These are phyloP conservation scores for Lamellibrachia columna DNA, from an alignment of 2,888 invertebrate genomes.

Conservation along the genomic window DNA sequence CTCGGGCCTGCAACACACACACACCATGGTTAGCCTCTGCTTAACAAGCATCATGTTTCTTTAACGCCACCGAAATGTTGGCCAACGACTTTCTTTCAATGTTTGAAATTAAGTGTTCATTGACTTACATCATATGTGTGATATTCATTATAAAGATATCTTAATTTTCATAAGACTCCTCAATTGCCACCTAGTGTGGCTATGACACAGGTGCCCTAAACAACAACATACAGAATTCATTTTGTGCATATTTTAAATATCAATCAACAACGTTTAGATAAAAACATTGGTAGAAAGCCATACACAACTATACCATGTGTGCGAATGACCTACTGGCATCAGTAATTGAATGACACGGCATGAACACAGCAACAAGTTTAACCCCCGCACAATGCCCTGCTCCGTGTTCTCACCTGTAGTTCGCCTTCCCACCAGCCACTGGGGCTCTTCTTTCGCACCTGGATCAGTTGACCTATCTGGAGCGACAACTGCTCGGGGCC, in stretches of 20 bases:
- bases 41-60: not conserved
- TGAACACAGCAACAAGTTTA: not conserved
- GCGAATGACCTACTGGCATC: not conserved
- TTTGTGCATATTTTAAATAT: no score
- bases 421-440: constrained; percentile 99
- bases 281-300: not conserved
- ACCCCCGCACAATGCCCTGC: not conserved
- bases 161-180: no score
- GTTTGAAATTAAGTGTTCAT: no score
- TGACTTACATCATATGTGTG: no score
- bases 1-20: constrained; percentile 53
- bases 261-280: not conserved
- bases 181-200: no score
- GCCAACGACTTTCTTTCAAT: not conserved
- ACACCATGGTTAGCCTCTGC: not conserved
- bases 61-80: not conserved
- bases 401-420: constrained; percentile 75
- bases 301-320: no score
- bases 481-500: constrained; percentile 91
- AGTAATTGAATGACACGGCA: not conserved
- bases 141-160: no score
- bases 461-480: constrained; percentile 89
- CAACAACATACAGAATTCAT: no score
- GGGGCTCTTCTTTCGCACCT: constrained; percentile 95
- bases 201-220: no score